phyloP scores from a whole-genome alignment of 2,113 vertebrate species.

The Podiceps cristatus region DNA sequence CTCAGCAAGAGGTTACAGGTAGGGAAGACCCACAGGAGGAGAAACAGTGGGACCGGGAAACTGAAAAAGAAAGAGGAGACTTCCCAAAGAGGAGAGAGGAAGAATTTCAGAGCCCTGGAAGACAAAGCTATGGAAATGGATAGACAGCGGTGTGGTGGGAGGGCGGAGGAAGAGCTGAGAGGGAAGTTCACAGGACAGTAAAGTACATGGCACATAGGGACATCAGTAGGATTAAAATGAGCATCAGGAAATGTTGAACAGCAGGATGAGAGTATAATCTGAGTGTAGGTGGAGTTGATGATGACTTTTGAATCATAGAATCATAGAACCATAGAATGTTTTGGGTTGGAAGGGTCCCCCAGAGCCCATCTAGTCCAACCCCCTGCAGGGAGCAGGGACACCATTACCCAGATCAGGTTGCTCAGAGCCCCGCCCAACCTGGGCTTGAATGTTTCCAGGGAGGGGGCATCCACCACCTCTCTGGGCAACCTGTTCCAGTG shows the following conservation, averaged over 20 bases:
- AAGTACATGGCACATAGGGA: not conserved
- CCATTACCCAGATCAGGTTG: too few relatives aligned
- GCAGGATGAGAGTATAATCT: not conserved
- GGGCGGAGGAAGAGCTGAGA: not conserved
- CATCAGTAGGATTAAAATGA: not conserved
- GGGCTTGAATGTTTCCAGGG: too few relatives aligned
- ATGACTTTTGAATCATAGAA: too few relatives aligned
- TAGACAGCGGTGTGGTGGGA: not conserved
- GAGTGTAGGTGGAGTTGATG: not conserved
- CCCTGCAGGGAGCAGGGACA: too few relatives aligned
- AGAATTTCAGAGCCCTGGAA: not conserved
- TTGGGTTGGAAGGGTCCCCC: too few relatives aligned
- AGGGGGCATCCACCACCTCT: too few relatives aligned
- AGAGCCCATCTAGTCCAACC: too few relatives aligned
- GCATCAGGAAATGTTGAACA: not conserved
- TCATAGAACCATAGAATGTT: too few relatives aligned
- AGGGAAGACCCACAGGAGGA: not conserved
- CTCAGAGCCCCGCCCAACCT: too few relatives aligned
- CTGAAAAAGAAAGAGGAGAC: not conserved
- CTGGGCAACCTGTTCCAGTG: too few relatives aligned
- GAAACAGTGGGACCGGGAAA: not conserved
- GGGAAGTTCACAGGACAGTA: accelerated
- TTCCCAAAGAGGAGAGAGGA: not conserved
- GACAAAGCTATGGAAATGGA: not conserved
- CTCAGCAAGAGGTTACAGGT: not conserved